Base-by-base conservation (phyloP, 2,113 vertebrate species). In the Alaudala cheleensis region DNA sequence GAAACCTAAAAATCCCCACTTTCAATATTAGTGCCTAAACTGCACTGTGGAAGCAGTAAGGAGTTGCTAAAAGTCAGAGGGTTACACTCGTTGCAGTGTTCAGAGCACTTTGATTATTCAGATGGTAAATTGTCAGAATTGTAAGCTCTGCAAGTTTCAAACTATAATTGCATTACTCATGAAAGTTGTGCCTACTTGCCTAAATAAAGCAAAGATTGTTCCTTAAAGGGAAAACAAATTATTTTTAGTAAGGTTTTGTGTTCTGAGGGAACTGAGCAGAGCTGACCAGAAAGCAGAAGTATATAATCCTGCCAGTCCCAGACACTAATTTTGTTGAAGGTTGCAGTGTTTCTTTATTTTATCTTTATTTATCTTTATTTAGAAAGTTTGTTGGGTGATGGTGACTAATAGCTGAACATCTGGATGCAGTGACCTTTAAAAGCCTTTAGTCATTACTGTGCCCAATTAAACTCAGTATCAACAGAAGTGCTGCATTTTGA, bases 391-490 rank as follows among this genome's bases (percentile, higher is more conserved):
- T 97, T 98, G 96, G 97, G 94, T 87, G 96, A 94, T 96, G 96
- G 97, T 98, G 98, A 98, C 96, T 98, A 98, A 98, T 98, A 97
- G 96, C 96, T 90, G 97, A 97, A 98, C 98, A 98, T 98, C 97
- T 98, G 97, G 97, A 97, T 95, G 95, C 95, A 90, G 89, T 97
- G 98, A 98, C 98, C 98, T 98, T 98, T 98, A 96, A 98, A 97
- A 97, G 93, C 95, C 97, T 97, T 95, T 92, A 97, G 97, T 98
- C 97, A 97, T 98, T 97, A 96, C 96, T 97, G 96, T 97, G 98
- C 97, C 95, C 95, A 97, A 96, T 98, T 98, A 98, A 98, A 97
- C 95, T 94, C 97, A 97, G 45, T 96, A 97, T 98, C 98, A 98
- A 97, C 97, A 97, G 96, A 98, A 98, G 96, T 93, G 87, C 96